Evolutionary conservation across 2,113 vertebrate genomes (phyloP).

Genomic region (Hucho hucho): DNA sequence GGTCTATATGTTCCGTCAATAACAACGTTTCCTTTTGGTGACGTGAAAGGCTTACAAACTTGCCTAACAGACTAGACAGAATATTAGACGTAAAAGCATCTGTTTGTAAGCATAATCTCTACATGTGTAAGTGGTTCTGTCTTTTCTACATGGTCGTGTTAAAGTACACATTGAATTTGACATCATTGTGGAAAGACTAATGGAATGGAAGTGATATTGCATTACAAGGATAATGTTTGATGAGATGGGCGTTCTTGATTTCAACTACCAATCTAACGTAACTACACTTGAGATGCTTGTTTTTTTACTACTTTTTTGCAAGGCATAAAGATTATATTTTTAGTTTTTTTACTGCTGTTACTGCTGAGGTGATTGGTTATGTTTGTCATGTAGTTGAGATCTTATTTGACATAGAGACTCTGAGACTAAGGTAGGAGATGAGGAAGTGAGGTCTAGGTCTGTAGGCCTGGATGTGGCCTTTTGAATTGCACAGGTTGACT

Average conservation of each 20-base stretch:
- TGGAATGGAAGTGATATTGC: slow-evolving; percentile 42
- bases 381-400: slow-evolving; percentile 37
- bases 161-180: slow-evolving; percentile 15
- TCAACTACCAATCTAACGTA: slow-evolving; percentile 43
- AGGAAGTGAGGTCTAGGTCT: slow-evolving; percentile 41
- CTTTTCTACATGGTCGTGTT: slow-evolving; percentile 31
- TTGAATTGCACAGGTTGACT: slow-evolving; percentile 63
- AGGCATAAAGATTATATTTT: slow-evolving; percentile 56
- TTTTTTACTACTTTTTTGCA: slow-evolving; percentile 45
- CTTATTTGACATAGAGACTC: neutral
- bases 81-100: neutral
- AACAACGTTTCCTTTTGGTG: slow-evolving; percentile 5
- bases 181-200: slow-evolving; percentile 52
- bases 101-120: neutral
- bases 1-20: too few species aligned
- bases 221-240: slow-evolving; percentile 56
- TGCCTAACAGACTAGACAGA: slow-evolving; percentile 18
- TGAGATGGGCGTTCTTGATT: slow-evolving; percentile 36
- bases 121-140: neutral
- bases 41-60: slow-evolving; percentile 22
- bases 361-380: slow-evolving; percentile 39
- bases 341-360: slow-evolving; percentile 46
- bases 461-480: slow-evolving; percentile 62
- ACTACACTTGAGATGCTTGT: slow-evolving; percentile 38
- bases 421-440: slow-evolving; percentile 6